phyloP scores from a whole-genome alignment of 92 coral and sea anemone genomes.

The Muricea muricata region DNA sequence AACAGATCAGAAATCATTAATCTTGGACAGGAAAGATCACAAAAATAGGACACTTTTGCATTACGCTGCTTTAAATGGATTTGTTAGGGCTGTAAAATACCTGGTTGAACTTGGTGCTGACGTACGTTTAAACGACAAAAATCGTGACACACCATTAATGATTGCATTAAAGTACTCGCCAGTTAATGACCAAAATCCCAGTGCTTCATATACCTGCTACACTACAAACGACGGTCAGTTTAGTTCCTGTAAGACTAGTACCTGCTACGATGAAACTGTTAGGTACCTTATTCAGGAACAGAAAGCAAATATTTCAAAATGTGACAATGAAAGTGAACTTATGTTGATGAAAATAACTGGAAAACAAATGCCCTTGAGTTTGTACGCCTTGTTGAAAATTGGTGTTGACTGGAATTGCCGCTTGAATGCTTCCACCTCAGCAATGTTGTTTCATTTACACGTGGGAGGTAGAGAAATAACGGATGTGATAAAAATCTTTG shows the following conservation, averaged over 20 bases:
- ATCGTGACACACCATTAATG: background rate
- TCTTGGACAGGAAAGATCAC: background rate
- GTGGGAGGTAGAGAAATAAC: background rate
- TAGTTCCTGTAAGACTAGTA: background rate
- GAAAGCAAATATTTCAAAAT: slow-evolving; percentile 1
- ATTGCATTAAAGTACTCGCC: background rate
- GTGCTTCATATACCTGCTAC: background rate
- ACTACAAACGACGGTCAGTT: background rate
- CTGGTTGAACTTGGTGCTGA: slow-evolving; percentile 1
- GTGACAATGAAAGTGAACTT: background rate
- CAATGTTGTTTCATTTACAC: slow-evolving; percentile 12
- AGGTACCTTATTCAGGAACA: background rate
- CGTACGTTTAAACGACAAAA: background rate
- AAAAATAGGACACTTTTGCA: background rate
- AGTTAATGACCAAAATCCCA: background rate
- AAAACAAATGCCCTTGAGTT: too few relatives aligned
- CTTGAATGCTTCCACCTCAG: background rate
- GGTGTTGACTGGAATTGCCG: slow-evolving; percentile 22
- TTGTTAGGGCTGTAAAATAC: background rate
- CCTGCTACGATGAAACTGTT: slow-evolving; percentile 3
- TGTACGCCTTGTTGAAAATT: slow-evolving; percentile 19
- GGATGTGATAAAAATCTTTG: slow-evolving; percentile 45
- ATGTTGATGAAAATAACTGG: background rate
- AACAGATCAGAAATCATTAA: background rate
- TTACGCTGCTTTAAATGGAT: background rate